Base-by-base conservation (phyloP, 2,888 invertebrate genomes). In the Prostheceraeus crozeri region DNA sequence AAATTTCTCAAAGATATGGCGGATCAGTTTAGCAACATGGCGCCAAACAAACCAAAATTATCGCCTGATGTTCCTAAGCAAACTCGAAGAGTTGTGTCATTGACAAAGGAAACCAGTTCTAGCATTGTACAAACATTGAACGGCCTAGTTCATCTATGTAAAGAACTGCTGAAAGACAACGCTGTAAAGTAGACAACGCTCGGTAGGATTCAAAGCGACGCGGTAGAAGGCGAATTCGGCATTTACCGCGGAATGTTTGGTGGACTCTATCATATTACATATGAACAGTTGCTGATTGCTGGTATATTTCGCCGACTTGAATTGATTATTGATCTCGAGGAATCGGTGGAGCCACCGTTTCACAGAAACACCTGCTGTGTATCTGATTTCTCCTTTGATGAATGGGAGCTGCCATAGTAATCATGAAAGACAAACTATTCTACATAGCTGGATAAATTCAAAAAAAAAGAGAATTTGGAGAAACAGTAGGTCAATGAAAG, bases 221-320 rank as follows among this genome's bases (percentile, higher is more conserved):
- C 25, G 25, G 25, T 48, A 28, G 48, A 48, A 48, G 48, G 48
- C 27, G 48, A 48, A 48, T 48, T 48, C 27, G 48, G 48, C 27
- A 28, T 48, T 48, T 48, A 48, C 48, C 21, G 48, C 21, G 48
- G 48, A 23, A 48, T 48, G 48, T 48, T 48, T 48, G 48, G 48
- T 25, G 48, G 48, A 23, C 48, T 48, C 21, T 48, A 48, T 48
- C 27, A 48, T 28, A 48, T 48, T 25, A 25, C 48, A 48, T 48
- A 25, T 48, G 48, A 48, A 48, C 48, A 48, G 48, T 23, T 48
- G 21, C 23, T 48, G 25, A 48, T 48, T 28, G 48, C 48, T 19
- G 48, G 11, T 23, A 6, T 23, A 48, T 48, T 48, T 48, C 23
- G 48, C 21, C 48, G 48, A 25, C 27, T 48, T 23, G 25, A 48